Conservation (phyloP, 2,113 vertebrate species). For the Cyprinodon tularosa region DNA sequence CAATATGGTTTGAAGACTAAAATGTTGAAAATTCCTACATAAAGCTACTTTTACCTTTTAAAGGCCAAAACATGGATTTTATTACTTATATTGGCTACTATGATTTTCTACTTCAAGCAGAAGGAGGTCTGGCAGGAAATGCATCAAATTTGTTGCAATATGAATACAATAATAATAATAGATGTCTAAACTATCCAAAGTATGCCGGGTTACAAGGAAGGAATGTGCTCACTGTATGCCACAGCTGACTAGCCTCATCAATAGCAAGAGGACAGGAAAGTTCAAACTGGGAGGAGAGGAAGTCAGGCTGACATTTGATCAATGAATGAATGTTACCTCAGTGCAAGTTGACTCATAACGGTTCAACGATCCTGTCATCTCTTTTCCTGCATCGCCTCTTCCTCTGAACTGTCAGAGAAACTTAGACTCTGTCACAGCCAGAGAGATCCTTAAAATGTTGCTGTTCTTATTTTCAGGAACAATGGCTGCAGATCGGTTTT, state of each 20-base stretch:
- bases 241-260: slow-evolving; percentile 41
- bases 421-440: slow-evolving; percentile 16
- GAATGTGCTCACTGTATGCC: slow-evolving; percentile 17
- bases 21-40: slow-evolving; percentile 34
- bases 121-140: slow-evolving; percentile 2
- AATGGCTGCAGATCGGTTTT: slow-evolving; percentile 22
- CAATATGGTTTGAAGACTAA: slow-evolving; percentile 5
- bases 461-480: slow-evolving; percentile 30
- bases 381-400: slow-evolving; percentile 12
- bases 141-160: neutral
- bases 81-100: neutral
- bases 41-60: slow-evolving; percentile 36
- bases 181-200: slow-evolving; percentile 9
- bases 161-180: neutral
- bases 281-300: slow-evolving; percentile 30
- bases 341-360: slow-evolving; percentile 43
- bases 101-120: neutral
- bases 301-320: slow-evolving; percentile 62
- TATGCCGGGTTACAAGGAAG: neutral
- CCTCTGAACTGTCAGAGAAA: slow-evolving; percentile 29
- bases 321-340: slow-evolving; percentile 55
- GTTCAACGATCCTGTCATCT: slow-evolving; percentile 24
- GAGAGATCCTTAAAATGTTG: slow-evolving; percentile 20
- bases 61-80: slow-evolving; percentile 5
- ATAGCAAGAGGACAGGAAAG: slow-evolving; percentile 35